phyloP scores from a whole-genome alignment of 2,797 vertebrate species.

The Melanitta fusca region DNA sequence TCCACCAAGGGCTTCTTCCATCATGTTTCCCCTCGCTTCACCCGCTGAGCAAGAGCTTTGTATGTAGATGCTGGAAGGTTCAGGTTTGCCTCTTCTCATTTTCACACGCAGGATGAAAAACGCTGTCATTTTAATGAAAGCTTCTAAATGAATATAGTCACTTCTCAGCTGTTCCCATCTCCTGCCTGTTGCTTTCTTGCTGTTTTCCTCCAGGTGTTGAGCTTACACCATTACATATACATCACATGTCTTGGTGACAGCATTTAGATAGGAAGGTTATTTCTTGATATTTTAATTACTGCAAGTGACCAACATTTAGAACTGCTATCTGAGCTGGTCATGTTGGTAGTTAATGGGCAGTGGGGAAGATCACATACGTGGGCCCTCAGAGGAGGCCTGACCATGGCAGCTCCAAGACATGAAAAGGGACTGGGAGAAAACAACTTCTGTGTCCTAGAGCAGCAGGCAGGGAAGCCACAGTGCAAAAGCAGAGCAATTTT shows the following conservation, averaged over 20 bases:
- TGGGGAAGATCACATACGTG: background rate
- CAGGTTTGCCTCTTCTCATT: background rate
- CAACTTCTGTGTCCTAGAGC: rapidly evolving
- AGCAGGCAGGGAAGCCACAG: background rate
- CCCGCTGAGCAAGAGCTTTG: background rate
- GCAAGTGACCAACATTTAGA: background rate
- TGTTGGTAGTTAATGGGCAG: rapidly evolving
- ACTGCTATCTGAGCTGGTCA: rapidly evolving
- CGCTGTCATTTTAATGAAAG: background rate
- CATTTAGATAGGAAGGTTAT: background rate
- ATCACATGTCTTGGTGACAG: background rate
- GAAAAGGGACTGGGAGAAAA: background rate
- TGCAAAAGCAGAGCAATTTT: background rate
- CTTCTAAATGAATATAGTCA: rapidly evolving
- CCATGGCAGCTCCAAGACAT: rapidly evolving
- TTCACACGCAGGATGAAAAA: background rate
- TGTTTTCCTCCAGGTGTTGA: background rate
- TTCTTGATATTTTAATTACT: background rate
- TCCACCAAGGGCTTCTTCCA: background rate
- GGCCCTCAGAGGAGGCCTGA: background rate
- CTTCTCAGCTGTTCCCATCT: background rate
- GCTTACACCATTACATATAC: rapidly evolving
- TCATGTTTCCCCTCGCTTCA: background rate
- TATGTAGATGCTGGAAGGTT: rapidly evolving
- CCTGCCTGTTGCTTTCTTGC: background rate